A percentile compares a stretch with the other conserved stretches of the same genome.
These are phyloP conservation scores for Oikopleura dioica DNA, from an alignment of 23 tunicate genomes.

Conservation along the genomic window DNA sequence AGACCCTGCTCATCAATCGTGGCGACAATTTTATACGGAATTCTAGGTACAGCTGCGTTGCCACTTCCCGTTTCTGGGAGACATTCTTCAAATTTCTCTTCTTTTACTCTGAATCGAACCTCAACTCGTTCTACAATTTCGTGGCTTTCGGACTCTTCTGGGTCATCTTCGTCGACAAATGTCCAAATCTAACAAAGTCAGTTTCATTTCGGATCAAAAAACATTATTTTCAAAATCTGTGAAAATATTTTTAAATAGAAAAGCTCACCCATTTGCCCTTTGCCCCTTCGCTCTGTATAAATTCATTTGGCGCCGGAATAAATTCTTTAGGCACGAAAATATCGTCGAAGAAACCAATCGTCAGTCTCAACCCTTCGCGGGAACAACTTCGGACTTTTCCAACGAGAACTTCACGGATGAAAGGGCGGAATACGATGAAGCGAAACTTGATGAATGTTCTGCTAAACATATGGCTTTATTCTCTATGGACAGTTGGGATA, in stretches of 20 bases:
- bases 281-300: background rate
- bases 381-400: slow-evolving; percentile 76
- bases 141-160: slow-evolving; percentile 39
- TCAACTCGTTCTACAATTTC: slow-evolving; percentile 61
- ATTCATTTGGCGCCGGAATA: no score
- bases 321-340: background rate
- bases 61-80: background rate
- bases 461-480: no score
- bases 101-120: slow-evolving; percentile 51
- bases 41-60: background rate
- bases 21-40: slow-evolving; percentile 6
- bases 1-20: slow-evolving; percentile 6
- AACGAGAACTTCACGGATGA: slow-evolving; percentile 59
- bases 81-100: slow-evolving; percentile 26
- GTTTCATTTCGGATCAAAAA: background rate
- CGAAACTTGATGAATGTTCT: slow-evolving; percentile 32
- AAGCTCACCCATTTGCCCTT: background rate
- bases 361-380: slow-evolving; percentile 22
- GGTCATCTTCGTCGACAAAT: slow-evolving; percentile 28
- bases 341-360: slow-evolving; percentile 4
- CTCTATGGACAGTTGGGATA: no score
- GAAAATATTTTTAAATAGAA: background rate
- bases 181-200: background rate
- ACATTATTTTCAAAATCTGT: background rate
- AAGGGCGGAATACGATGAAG: slow-evolving; percentile 64